phyloP scores from a whole-genome alignment of 2,113 vertebrate species.

The Pyxicephalus adspersus region DNA sequence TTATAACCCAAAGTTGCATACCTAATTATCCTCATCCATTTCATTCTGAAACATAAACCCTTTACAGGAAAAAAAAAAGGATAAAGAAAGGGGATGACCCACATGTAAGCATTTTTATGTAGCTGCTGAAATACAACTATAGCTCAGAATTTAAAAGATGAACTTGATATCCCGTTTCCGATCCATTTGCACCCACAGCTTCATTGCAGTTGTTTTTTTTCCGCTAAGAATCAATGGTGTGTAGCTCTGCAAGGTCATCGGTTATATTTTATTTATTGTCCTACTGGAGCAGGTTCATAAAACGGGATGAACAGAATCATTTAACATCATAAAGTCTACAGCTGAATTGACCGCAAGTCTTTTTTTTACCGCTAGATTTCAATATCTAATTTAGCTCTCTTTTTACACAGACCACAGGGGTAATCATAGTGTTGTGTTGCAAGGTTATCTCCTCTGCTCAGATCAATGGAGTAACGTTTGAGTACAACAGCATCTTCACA shows the following conservation, averaged over 20 bases:
- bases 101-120: constrained; percentile 12
- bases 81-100: neutral
- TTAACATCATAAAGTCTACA: constrained; percentile 6
- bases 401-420: constrained; percentile 17
- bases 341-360: constrained; percentile 19
- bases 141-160: neutral
- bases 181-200: constrained; percentile 36
- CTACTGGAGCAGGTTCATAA: constrained; percentile 23
- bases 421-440: constrained; percentile 29
- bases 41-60: constrained; percentile 16
- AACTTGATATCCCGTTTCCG: constrained; percentile 30
- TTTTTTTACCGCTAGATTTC: constrained; percentile 32
- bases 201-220: constrained; percentile 25
- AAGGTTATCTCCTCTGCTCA: constrained; percentile 36
- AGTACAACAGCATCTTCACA: constrained; percentile 10
- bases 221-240: constrained; percentile 16
- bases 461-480: constrained; percentile 28
- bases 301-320: constrained; percentile 6
- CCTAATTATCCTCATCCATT: too few relatives aligned
- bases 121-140: constrained; percentile 3
- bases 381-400: constrained; percentile 51
- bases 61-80: neutral
- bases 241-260: constrained; percentile 28
- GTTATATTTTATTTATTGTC: constrained; percentile 10
- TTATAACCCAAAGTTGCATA: too few relatives aligned